Conservation (phyloP, 2,888 invertebrate species). For the Eueremaeus valkanovi region DNA sequence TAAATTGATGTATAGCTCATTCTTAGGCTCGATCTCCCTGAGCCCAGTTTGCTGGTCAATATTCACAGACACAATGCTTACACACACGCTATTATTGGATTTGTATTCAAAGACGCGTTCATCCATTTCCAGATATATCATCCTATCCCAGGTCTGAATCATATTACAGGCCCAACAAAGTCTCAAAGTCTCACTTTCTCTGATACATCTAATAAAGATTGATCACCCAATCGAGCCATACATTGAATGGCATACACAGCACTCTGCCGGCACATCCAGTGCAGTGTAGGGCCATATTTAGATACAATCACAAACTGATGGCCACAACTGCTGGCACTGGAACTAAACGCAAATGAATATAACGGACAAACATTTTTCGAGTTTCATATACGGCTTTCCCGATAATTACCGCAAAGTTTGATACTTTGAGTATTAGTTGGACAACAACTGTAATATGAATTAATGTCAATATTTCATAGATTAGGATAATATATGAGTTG, state of each 20-base stretch:
- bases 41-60: slow-evolving; percentile 19
- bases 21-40: neutral
- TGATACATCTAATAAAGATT: slow-evolving; percentile 34
- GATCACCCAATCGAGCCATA: neutral
- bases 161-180: slow-evolving; percentile 4
- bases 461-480: neutral
- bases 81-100: slow-evolving; percentile 34
- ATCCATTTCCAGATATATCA: slow-evolving; percentile 35
- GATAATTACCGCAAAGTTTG: neutral
- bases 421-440: neutral
- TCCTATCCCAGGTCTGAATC: slow-evolving; percentile 36
- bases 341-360: neutral
- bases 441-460: neutral
- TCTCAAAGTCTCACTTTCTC: slow-evolving; percentile 19
- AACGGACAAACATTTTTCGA: neutral
- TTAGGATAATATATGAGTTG: neutral
- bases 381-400: neutral
- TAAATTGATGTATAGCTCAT: slow-evolving; percentile 13
- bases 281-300: neutral
- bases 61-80: slow-evolving; percentile 17
- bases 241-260: neutral
- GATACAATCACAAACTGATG: neutral
- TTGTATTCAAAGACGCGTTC: slow-evolving; percentile 36
- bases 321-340: neutral
- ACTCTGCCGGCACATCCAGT: too few species aligned